These are phyloP conservation scores for Drosophila diplacantha DNA, from an alignment of 2,888 invertebrate species.

Conservation along the genomic window DNA sequence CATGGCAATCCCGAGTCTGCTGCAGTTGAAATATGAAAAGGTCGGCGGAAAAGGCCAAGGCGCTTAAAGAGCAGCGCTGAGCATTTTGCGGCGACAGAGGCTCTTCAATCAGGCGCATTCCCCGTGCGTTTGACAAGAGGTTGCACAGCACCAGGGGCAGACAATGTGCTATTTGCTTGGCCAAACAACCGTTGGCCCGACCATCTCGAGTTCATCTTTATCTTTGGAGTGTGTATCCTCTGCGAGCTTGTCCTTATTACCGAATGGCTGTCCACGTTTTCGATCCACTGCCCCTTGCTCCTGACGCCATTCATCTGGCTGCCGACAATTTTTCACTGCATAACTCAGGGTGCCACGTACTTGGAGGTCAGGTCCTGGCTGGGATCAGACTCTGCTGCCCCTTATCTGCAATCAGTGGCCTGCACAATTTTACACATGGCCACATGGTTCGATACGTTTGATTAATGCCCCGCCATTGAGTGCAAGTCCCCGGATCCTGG, in stretches of 20 bases:
- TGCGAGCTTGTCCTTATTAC: slow-evolving; percentile 45
- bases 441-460: slow-evolving; percentile 60
- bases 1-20: slow-evolving; percentile 60
- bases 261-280: slow-evolving; percentile 58
- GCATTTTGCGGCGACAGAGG: slow-evolving; percentile 45
- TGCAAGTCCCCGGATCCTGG: slow-evolving; percentile 20
- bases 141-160: slow-evolving; percentile 46
- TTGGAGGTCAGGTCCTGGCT: slow-evolving; percentile 6
- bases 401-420: slow-evolving; percentile 61
- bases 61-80: slow-evolving; percentile 22
- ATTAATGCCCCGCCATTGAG: slow-evolving; percentile 57
- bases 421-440: slow-evolving; percentile 64
- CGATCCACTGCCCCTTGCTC: slow-evolving; percentile 22
- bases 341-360: slow-evolving; percentile 65
- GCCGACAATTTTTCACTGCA: slow-evolving; percentile 66
- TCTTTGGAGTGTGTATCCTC: slow-evolving; percentile 10
- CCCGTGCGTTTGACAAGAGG: slow-evolving; percentile 71
- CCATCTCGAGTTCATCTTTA: slow-evolving; percentile 31
- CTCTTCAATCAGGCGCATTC: slow-evolving; percentile 71
- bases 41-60: slow-evolving; percentile 35
- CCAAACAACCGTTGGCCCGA: slow-evolving; percentile 53
- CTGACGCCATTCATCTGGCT: slow-evolving; percentile 58
- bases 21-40: slow-evolving; percentile 46
- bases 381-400: slow-evolving; percentile 7
- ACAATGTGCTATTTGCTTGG: slow-evolving; percentile 59